phyloP scores from a whole-genome alignment of 2,113 vertebrate genomes.

The Brachypodius melanocephalos region DNA sequence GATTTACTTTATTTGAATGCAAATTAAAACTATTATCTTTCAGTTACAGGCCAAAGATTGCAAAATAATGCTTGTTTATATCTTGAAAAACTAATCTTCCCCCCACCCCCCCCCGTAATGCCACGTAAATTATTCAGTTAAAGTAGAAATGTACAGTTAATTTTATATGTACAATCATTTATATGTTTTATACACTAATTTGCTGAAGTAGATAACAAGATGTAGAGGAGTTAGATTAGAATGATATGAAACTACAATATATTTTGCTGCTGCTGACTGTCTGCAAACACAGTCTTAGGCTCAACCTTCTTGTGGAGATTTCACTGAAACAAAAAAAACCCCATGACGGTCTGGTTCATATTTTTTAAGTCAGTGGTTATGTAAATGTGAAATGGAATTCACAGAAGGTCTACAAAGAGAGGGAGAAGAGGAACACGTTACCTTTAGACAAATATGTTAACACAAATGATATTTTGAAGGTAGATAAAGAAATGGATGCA shows the following conservation, averaged over 20 bases:
- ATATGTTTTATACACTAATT: background rate
- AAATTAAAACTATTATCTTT: slow-evolving; percentile 75
- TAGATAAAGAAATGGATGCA: background rate
- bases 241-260: background rate
- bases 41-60: slow-evolving; percentile 75
- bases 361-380: background rate
- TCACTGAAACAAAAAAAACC: background rate
- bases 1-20: slow-evolving; percentile 74
- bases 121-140: slow-evolving; percentile 50
- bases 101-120: background rate
- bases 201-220: slow-evolving; percentile 21
- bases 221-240: background rate
- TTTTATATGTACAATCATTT: slow-evolving; percentile 52
- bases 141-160: slow-evolving; percentile 43
- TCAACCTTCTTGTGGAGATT: background rate
- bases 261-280: background rate
- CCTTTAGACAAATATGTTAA: background rate
- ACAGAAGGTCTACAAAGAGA: background rate
- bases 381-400: background rate
- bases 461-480: background rate
- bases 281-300: background rate
- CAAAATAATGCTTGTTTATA: slow-evolving; percentile 58
- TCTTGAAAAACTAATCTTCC: slow-evolving; percentile 36
- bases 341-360: background rate
- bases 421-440: background rate